Conservation (phyloP, 2,797 vertebrate species). For the Dermochelys coriacea region DNA sequence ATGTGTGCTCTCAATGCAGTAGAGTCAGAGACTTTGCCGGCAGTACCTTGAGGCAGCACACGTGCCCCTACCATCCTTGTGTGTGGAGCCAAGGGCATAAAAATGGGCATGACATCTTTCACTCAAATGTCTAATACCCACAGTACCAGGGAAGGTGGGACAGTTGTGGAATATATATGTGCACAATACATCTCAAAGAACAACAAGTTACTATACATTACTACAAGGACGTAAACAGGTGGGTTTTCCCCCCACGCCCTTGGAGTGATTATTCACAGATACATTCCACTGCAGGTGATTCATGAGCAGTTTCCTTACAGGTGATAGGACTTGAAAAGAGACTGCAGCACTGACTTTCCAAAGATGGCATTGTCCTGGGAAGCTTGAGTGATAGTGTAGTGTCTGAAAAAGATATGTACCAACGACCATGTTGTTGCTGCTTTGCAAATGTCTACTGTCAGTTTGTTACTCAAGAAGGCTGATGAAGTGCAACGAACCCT, state of each 20-base stretch:
- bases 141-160: not conserved
- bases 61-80: not conserved
- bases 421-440: not conserved
- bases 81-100: not conserved
- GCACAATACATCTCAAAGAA: not conserved
- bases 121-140: not conserved
- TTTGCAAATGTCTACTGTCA: not conserved
- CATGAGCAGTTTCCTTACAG: not conserved
- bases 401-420: not conserved
- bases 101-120: not conserved
- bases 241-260: not conserved
- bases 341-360: not conserved
- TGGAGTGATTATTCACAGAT: not conserved
- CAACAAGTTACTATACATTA: not conserved
- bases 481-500: not conserved
- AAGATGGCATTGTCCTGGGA: not conserved
- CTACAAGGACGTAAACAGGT: not conserved
- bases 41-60: not conserved
- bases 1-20: not conserved
- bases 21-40: not conserved
- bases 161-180: not conserved
- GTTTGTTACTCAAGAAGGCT: not conserved
- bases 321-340: not conserved
- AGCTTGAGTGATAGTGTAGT: not conserved
- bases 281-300: not conserved